Evolutionary conservation across 1,140 invertebrate genomes (phyloP), one percentile per base, ranked within the genome.

Genomic region (Aphaenogaster ashmeadi): DNA sequence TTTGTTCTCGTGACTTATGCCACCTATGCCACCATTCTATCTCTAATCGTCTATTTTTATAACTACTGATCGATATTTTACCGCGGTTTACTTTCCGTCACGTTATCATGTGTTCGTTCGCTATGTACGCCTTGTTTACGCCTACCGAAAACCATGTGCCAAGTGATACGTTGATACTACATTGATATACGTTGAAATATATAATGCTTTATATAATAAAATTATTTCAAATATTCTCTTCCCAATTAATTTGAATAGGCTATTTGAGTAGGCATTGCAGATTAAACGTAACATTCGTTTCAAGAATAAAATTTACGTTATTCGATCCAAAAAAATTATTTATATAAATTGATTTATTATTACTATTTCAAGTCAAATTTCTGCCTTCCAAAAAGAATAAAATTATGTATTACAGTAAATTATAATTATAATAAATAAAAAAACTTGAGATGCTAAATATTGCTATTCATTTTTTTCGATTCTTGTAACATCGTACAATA

Each of bases 31-130:
- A 18, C 33, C 9, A 36, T 27, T 79, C 18, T n/a, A 47, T 50
- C 9, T 50, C 9, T 71, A 71, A 41, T 15, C 2, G 3, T n/a
- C 21, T 36, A 69, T 81, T 81, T 81, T 72, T 72, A 56, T 27
- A 44, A 72, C 13, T 38, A 38, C 15, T 7, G 1, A 54, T 38
- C 33, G 8, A 54, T 69, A 41, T 52, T 80, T 71, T 54, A 50
- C 15, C 7, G 33, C 41, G 6, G 4, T 83, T 83, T 50, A 36
- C 13, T 47, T 18, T 47, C 7, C 66, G 15, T 44, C 6, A 21
- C 1, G 5, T 71, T 44, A 71, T 58, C 38, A 38, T n/a, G 1
- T 54, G 33, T 64, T 64, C 60, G 9, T 60, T 27, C 7, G 3
- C 3, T 27, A 27, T 8, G 11, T n/a, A 15, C 9, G 15, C 1